Conservation (phyloP, 2,113 vertebrate genomes). For the Zosterops japonicus region DNA sequence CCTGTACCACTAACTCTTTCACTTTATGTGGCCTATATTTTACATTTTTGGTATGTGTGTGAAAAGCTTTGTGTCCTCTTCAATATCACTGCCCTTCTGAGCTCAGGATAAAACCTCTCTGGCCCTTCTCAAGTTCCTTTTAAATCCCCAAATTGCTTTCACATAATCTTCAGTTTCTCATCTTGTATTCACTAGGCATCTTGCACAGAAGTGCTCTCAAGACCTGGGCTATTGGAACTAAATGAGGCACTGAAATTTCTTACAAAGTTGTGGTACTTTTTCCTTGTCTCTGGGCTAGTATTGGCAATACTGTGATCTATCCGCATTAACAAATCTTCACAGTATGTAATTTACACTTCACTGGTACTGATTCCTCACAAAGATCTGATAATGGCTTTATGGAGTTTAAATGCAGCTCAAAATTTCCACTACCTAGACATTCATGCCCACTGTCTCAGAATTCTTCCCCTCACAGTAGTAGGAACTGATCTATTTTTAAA, state of each 20-base stretch:
- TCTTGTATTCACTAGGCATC: background rate
- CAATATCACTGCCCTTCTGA: slow-evolving; percentile 21
- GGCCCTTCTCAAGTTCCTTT: slow-evolving; percentile 38
- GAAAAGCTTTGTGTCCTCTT: slow-evolving; percentile 33
- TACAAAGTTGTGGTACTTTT: background rate
- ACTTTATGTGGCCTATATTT: background rate
- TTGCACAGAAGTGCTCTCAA: background rate
- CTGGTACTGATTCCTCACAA: background rate
- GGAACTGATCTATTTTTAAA: slow-evolving; percentile 9
- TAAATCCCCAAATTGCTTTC: slow-evolving; percentile 54
- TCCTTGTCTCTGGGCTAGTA: background rate
- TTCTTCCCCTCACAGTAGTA: background rate
- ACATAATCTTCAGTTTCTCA: slow-evolving; percentile 38
- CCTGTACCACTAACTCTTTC: background rate
- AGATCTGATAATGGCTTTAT: background rate
- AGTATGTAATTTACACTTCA: background rate
- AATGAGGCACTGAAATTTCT: background rate
- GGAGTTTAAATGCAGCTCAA: background rate
- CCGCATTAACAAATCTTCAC: background rate
- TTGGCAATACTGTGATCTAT: background rate
- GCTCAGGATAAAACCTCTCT: slow-evolving; percentile 37
- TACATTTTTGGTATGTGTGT: background rate
- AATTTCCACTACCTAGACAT: background rate
- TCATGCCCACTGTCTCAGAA: background rate
- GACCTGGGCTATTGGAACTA: background rate